Conservation (phyloP, 2,113 vertebrate genomes). For the Amblyopsis rosae region DNA sequence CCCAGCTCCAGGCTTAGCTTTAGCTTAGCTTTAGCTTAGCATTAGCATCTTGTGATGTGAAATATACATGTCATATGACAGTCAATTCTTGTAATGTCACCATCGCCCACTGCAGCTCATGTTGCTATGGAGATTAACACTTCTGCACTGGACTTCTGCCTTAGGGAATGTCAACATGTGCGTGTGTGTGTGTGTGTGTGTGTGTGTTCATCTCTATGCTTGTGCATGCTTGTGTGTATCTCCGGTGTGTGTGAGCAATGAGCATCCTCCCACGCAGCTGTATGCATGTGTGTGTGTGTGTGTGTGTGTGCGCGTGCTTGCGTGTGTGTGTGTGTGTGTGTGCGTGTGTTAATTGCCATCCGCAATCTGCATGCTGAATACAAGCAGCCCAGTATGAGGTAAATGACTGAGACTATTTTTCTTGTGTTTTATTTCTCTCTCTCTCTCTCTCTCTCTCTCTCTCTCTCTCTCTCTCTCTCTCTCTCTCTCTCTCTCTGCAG, state of each 20-base stretch:
- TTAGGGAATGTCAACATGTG: constrained; percentile 28
- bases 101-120: constrained; percentile 56
- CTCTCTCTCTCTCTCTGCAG: not conserved
- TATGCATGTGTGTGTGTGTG: not conserved
- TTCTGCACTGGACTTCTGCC: constrained; percentile 56
- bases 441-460: not conserved
- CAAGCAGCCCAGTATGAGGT: constrained; percentile 65
- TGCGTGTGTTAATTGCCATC: constrained; percentile 65
- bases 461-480: constrained; percentile 1
- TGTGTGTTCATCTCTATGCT: constrained; percentile 18
- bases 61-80: constrained; percentile 54
- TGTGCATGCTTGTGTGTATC: constrained; percentile 3
- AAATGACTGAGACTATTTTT: constrained; percentile 71
- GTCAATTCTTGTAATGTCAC: constrained; percentile 70
- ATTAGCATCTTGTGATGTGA: constrained; percentile 5
- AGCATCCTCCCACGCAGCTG: not conserved
- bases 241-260: not conserved
- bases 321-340: constrained; percentile 4
- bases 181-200: constrained; percentile 19
- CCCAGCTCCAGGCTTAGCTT: too few species aligned
- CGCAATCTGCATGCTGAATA: constrained; percentile 66
- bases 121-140: constrained; percentile 75
- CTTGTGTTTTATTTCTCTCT: constrained; percentile 56
- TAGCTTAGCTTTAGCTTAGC: too few species aligned
- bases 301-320: not conserved